Percentiles rank a stretch among this genome's conserved stretches.
These are phyloP conservation scores for Pecten maximus DNA, from an alignment of 2,888 invertebrate genomes.

Conservation along the genomic window DNA sequence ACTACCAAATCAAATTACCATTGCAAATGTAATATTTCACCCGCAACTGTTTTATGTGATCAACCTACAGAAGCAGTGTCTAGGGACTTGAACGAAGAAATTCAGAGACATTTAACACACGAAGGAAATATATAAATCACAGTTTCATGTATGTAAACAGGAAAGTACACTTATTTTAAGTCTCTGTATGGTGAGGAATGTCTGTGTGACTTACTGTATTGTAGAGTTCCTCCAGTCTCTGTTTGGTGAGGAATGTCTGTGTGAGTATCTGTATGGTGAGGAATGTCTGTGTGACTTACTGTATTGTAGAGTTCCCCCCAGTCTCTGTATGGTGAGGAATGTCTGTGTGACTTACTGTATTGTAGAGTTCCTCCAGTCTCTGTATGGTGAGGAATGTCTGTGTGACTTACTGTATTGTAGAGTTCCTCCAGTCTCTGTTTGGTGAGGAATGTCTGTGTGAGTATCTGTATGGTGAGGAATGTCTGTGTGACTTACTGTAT, in stretches of 20 bases:
- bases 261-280: too few species aligned
- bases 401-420: too few species aligned
- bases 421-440: too few species aligned
- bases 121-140: background rate
- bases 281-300: too few species aligned
- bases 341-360: background rate
- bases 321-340: background rate
- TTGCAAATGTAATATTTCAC: background rate
- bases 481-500: too few species aligned
- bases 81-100: background rate
- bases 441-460: too few species aligned
- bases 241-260: too few species aligned
- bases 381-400: too few species aligned
- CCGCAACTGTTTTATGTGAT: background rate
- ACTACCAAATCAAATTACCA: background rate
- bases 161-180: background rate
- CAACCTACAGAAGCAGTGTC: background rate
- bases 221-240: too few species aligned
- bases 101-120: background rate
- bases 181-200: background rate
- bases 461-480: too few species aligned
- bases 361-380: too few species aligned
- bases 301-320: background rate
- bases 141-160: background rate
- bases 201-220: too few species aligned